Evolutionary conservation across 2,888 invertebrate genomes (phyloP).

Genomic region (Merodon equestris): DNA sequence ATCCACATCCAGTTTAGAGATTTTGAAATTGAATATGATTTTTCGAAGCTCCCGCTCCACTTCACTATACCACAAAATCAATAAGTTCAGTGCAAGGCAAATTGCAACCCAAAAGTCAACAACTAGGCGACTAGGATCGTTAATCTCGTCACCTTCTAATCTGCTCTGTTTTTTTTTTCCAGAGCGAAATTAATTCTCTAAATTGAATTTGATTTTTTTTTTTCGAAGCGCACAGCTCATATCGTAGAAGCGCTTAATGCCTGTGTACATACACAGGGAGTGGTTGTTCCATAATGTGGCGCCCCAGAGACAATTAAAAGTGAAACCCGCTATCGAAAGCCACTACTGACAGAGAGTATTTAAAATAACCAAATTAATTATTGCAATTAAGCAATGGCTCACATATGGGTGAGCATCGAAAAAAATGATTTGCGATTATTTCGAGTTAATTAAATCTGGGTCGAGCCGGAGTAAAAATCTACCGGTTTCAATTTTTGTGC

Average conservation of each 20-base stretch:
- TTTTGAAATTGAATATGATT: no score
- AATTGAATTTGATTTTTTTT: constrained; percentile 33
- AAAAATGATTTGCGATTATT: constrained; percentile 62
- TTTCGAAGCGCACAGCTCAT: not conserved
- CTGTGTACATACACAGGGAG: constrained; percentile 32
- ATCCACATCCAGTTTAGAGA: no score
- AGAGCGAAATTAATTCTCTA: not conserved
- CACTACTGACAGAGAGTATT: constrained; percentile 36
- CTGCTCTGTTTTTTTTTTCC: no score
- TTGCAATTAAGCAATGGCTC: constrained; percentile 43
- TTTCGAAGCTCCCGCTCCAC: no score
- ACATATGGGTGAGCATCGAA: constrained; percentile 43
- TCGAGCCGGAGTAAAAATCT: constrained; percentile 11
- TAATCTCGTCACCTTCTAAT: no score
- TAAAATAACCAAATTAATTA: constrained; percentile 61
- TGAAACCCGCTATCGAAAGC: not conserved
- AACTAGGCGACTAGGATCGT: no score
- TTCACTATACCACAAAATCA: no score
- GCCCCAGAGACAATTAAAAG: not conserved
- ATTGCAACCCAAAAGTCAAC: no score
- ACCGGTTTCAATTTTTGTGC: constrained; percentile 8
- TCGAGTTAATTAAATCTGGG: constrained; percentile 60
- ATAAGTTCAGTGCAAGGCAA: no score
- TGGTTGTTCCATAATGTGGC: not conserved
- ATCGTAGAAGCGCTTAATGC: constrained; percentile 11